Evolutionary conservation across 1,140 invertebrate genomes (phyloP).

Genomic region (Hyphantria cunea): DNA sequence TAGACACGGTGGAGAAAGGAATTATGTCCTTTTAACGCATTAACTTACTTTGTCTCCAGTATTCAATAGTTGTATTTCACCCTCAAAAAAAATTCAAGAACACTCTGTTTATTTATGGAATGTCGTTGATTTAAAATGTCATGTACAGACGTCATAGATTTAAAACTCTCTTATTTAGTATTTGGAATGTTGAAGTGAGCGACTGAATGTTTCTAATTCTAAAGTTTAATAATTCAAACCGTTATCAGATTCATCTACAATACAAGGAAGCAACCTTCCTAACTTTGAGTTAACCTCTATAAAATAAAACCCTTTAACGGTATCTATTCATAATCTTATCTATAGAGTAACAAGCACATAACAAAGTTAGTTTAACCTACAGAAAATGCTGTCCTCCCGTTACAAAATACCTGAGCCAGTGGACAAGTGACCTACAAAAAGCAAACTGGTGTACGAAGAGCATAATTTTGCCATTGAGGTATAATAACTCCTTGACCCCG

Average conservation of each 20-base stretch:
- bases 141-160: too few species aligned
- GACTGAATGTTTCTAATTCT: too few species aligned
- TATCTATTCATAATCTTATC: conserved; percentile 21
- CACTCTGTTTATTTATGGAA: too few species aligned
- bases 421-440: conserved; percentile 32
- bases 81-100: too few species aligned
- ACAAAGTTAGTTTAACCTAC: conserved; percentile 23
- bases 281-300: background rate
- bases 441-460: conserved; percentile 14
- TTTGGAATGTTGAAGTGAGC: too few species aligned
- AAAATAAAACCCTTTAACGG: conserved; percentile 10
- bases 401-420: conserved; percentile 26
- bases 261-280: too few species aligned
- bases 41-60: too few species aligned
- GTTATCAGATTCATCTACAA: conserved; percentile 1
- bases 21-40: too few species aligned
- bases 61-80: too few species aligned
- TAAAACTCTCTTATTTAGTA: too few species aligned
- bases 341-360: conserved; percentile 22
- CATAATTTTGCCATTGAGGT: conserved; percentile 24
- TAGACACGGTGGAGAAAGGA: conserved; percentile 9
- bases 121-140: too few species aligned
- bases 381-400: conserved; percentile 36
- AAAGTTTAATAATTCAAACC: too few species aligned
- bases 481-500: conserved; percentile 32